These are phyloP conservation scores for Vulpes vulpes DNA, from an alignment of 2,113 vertebrate genomes.

Conservation along the genomic window DNA sequence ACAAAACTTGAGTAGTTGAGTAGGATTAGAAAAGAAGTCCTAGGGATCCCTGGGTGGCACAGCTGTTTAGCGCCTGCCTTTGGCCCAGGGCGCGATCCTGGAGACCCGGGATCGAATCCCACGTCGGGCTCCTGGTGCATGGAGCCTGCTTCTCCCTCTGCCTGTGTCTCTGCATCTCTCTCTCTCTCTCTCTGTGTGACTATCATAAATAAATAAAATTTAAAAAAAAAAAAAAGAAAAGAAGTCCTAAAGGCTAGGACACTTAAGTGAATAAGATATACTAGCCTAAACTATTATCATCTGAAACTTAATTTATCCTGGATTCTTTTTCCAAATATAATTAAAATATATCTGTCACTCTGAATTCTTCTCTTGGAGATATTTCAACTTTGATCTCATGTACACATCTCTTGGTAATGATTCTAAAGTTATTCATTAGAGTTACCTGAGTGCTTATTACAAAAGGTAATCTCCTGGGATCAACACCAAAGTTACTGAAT, in stretches of 20 bases:
- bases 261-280: background rate
- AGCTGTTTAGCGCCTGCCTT: too few species aligned
- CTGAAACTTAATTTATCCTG: background rate
- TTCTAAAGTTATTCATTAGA: background rate
- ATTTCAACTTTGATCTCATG: background rate
- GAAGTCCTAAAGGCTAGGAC: background rate
- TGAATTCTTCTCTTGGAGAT: background rate
- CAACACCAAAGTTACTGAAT: slow-evolving; percentile 26
- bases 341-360: background rate
- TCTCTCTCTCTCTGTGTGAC: too few species aligned
- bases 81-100: too few species aligned
- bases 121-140: too few species aligned
- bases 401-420: background rate
- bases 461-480: slow-evolving; percentile 8
- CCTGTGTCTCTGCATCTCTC: too few species aligned
- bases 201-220: too few species aligned
- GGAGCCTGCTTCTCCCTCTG: too few species aligned
- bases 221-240: background rate
- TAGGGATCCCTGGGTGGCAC: too few species aligned
- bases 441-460: background rate
- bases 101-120: too few species aligned
- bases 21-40: too few species aligned
- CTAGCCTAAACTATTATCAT: background rate
- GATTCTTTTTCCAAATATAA: background rate
- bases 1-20: background rate